Evolutionary conservation across 1,140 invertebrate species (phyloP), one percentile per base, ranked within the genome.

Genomic region (Zaprionus africanus): DNA sequence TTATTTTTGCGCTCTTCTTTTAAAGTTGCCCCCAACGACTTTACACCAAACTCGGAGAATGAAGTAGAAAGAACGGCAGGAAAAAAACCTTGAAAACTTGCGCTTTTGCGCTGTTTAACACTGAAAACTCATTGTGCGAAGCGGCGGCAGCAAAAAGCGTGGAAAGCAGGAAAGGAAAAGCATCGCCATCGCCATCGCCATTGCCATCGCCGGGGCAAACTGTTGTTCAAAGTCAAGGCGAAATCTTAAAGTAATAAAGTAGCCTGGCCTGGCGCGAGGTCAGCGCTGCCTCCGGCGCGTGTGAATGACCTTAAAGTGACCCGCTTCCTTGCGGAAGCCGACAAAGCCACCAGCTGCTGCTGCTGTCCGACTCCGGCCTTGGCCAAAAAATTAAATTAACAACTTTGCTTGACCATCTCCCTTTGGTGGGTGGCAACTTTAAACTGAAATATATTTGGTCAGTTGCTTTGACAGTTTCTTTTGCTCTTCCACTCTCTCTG

Each of bases 171-270:
- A 76, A 70, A 74, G 61, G 78, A 83, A 87, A 84, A 69, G 68
- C 77, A 83, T 69, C 77, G 63, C 63, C 28, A 28, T 22, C n/a
- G 26, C 24, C 62, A 53, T 38, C 62, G 49, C 54, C 53, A n/a
- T 24, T 13, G 53, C 53, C 53, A 54, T 26, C 4, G 11, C 19
- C 26, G n/a, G 17, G 69, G 72, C 85, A 70, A 90, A 90, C 81
- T 88, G 85, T 81, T 88, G 85, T 85, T 90, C 85, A 90, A 90
- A 90, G 85, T 90, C 85, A 90, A 90, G 85, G 85, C 81, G 54
- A 90, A 90, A 90, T 85, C 81, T 90, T 90, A 90, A 90, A 90
- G 85, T 90, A 90, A 90, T 90, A 90, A 90, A 90, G 81, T 90
- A 90, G 85, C 81, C 78, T 26, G 51, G 57, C 15, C 15, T 61